phyloP scores from a whole-genome alignment of 2,113 vertebrate genomes.

The Gobio gobio region DNA sequence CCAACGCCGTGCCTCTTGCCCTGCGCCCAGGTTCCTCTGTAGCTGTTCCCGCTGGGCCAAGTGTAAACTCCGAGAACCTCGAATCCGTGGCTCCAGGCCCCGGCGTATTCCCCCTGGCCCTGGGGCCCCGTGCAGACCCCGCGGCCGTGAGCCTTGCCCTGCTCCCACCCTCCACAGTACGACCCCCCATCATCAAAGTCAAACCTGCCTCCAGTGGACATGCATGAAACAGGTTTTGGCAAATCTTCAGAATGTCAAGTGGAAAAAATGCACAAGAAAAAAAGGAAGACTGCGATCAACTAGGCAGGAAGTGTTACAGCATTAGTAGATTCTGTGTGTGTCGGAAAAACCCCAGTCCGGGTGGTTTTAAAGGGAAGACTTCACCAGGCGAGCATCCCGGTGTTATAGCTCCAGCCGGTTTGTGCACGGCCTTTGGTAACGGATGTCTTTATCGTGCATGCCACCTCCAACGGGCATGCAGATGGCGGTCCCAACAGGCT shows the following conservation, averaged over 20 bases:
- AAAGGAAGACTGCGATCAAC: constrained; percentile 46
- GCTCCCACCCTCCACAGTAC: constrained; percentile 99
- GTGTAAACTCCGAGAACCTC: constrained; percentile 98
- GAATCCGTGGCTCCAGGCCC: constrained; percentile 97
- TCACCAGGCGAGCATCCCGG: constrained; percentile 41
- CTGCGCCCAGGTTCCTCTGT: constrained; percentile 97
- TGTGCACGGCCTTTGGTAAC: constrained; percentile 61
- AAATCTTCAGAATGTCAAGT: constrained; percentile 80
- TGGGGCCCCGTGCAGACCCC: constrained; percentile 98
- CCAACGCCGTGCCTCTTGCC: constrained; percentile 97
- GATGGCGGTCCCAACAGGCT: constrained; percentile 62
- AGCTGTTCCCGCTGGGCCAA: constrained; percentile 97
- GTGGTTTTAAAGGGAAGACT: constrained; percentile 20
- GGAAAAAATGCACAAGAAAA: constrained; percentile 44
- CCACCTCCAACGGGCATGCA: constrained; percentile 71
- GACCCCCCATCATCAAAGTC: constrained; percentile 99
- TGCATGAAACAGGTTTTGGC: constrained; percentile 82
- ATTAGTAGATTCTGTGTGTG: neutral
- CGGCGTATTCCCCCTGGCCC: constrained; percentile 96
- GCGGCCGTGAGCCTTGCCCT: constrained; percentile 96
- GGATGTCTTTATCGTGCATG: constrained; percentile 62
- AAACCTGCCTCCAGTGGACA: constrained; percentile 91
- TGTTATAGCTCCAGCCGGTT: constrained; percentile 54
- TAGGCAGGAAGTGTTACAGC: constrained; percentile 42
- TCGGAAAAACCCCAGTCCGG: constrained; percentile 13